Evolutionary conservation across 2,888 invertebrate genomes (phyloP).

Genomic region (Cheilosia scutellata): DNA sequence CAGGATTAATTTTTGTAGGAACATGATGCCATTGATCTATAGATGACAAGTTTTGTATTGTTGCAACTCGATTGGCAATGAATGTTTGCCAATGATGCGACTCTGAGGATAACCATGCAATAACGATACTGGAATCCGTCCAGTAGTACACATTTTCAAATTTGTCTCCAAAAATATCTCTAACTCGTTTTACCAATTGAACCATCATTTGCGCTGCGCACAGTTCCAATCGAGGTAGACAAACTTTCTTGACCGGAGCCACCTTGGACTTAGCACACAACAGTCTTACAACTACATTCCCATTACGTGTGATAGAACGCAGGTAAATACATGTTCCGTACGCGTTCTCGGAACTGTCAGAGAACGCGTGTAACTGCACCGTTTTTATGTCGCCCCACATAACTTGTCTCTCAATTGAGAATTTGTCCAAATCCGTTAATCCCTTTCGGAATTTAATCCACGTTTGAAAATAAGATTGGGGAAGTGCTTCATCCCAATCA

Average conservation of each 20-base stretch:
- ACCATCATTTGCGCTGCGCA: slow-evolving; percentile 50
- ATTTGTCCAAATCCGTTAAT: neutral
- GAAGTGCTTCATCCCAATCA: slow-evolving; percentile 11
- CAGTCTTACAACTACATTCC: neutral
- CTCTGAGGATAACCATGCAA: slow-evolving; percentile 50
- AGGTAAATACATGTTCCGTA: neutral
- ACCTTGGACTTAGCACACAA: slow-evolving; percentile 45
- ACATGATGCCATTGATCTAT: slow-evolving; percentile 48
- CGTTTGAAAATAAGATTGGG: neutral
- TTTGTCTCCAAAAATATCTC: neutral
- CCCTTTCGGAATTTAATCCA: slow-evolving; percentile 1
- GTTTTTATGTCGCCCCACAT: neutral
- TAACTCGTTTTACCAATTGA: slow-evolving; percentile 46
- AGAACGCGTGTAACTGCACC: slow-evolving; percentile 11
- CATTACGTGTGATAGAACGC: neutral
- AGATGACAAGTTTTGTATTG: slow-evolving; percentile 46
- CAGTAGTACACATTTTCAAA: slow-evolving; percentile 38
- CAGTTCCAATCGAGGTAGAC: slow-evolving; percentile 53
- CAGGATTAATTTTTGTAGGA: slow-evolving; percentile 45
- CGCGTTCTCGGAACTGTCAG: neutral
- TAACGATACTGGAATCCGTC: slow-evolving; percentile 57
- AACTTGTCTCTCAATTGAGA: neutral
- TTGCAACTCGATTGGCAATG: slow-evolving; percentile 58
- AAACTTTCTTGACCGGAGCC: slow-evolving; percentile 29
- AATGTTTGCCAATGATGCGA: slow-evolving; percentile 57